Conservation (phyloP, 2,113 vertebrate genomes). For the Hippocampus barbouri region DNA sequence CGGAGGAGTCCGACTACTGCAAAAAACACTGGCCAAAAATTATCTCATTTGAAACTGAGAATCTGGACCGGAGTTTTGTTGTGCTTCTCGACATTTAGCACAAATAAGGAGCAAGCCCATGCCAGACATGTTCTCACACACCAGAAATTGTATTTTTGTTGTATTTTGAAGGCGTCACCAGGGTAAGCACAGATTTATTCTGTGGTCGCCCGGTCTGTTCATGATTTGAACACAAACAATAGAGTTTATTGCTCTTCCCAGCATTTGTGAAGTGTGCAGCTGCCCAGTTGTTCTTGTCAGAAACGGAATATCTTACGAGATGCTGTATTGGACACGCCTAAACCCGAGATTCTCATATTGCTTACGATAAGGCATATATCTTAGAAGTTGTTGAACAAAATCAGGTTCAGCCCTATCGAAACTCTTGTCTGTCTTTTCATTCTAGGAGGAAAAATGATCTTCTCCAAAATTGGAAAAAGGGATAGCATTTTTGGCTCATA, state of each 20-base stretch:
- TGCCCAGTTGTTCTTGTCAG: not conserved
- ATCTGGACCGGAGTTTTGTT: not conserved
- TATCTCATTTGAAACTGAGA: not conserved
- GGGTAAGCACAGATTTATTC: not conserved
- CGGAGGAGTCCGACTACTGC: not conserved
- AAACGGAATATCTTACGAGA: slow-evolving; percentile 9
- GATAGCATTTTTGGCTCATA: not conserved
- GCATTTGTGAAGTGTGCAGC: not conserved
- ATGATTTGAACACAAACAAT: slow-evolving; percentile 8
- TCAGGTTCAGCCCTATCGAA: not conserved
- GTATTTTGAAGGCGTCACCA: slow-evolving; percentile 1
- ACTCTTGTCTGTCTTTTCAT: not conserved
- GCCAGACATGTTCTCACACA: not conserved
- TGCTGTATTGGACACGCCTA: slow-evolving; percentile 2
- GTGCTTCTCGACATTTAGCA: not conserved
- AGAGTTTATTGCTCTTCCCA: not conserved
- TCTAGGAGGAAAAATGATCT: not conserved
- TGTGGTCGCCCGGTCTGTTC: slow-evolving; percentile 3
- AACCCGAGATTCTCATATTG: not conserved
- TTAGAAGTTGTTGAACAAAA: not conserved
- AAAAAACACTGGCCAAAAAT: not conserved
- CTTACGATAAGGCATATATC: not conserved
- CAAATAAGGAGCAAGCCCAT: slow-evolving; percentile 1
- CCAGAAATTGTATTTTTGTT: slow-evolving; percentile 6
- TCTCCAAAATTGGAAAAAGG: not conserved